Evolutionary conservation across 2,113 vertebrate genomes (phyloP), one percentile per base, ranked within the genome.

Genomic region (Melierax canorus): DNA sequence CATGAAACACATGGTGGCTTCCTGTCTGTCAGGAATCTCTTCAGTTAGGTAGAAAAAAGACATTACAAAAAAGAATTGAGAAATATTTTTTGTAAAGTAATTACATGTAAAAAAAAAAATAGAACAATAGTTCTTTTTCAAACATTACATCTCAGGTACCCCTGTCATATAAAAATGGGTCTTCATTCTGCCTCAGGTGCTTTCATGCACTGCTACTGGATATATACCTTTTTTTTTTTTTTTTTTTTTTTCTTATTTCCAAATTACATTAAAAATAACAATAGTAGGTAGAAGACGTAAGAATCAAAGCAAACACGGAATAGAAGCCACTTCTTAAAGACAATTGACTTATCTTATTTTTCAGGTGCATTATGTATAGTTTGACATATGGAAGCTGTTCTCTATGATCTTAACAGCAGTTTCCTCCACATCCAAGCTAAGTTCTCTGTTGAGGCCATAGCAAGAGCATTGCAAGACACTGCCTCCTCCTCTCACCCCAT

Each of bases 1-100:
- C 8, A 18, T 23, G 5, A 91, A 88, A 75, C 71, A 91, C 0
- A 0, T 12, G 17, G 46, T 45, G 15, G 78, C 5, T 56, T 46
- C 56, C 15, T 75, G 34, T 59, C 22, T 82, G 43, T 10, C 45
- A 59, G 48, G 12, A 92, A 66, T 36, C 23, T 83, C 50, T 64
- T 26, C 36, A 88, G 56, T 72, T 24, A 88, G 17, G 43, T 7
- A 63, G 27, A 41, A 74, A 53, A 71, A n/a, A 24, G 12, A 41
- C 18, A 34, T 67, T 34, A 80, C 11, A 29, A 76, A 41, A 55
- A 55, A n/a, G 9, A 39, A 3, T 1, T 26, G 36, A 60, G 15
- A 86, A 62, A 30, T 60, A 21, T 12, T 62, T 90, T 85, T 86
- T 63, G 21, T 36, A 43, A 48, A 29, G 50, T 60, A 64, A 62